Evolutionary conservation across 2,113 vertebrate genomes (phyloP).

Genomic region (Eonycteris spelaea): DNA sequence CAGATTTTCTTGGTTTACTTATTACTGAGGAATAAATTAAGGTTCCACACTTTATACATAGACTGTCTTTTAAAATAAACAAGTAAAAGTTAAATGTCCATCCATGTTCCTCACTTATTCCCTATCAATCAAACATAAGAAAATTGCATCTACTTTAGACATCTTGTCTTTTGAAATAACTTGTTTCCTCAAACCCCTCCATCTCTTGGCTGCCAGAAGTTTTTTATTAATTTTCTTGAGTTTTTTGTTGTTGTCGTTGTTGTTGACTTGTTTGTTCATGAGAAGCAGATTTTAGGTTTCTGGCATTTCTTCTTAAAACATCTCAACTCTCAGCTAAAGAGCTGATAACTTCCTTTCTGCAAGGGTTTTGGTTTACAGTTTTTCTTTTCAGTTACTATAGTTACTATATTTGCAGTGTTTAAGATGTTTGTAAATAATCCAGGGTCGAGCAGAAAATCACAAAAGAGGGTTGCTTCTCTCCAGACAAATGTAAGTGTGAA

Average conservation of each 20-base stretch:
- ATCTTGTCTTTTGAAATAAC: neutral
- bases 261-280: neutral
- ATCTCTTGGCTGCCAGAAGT: neutral
- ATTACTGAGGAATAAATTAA: neutral
- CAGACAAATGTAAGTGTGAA: neutral
- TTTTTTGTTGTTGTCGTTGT: neutral
- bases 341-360: neutral
- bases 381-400: neutral
- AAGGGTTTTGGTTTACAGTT: neutral
- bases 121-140: neutral
- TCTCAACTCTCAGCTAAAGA: neutral
- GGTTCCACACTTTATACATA: neutral
- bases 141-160: neutral
- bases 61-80: neutral
- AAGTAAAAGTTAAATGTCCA: neutral
- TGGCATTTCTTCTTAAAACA: neutral
- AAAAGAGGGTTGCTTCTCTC: neutral
- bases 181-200: neutral
- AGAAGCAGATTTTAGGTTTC: neutral
- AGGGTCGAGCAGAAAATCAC: neutral
- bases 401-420: neutral
- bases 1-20: neutral
- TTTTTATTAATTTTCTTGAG: neutral
- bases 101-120: neutral
- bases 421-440: constrained; percentile 15